Evolutionary conservation across 2,797 vertebrate species (phyloP), one percentile per base, ranked within the genome.

Genomic region (Takifugu rubripes): DNA sequence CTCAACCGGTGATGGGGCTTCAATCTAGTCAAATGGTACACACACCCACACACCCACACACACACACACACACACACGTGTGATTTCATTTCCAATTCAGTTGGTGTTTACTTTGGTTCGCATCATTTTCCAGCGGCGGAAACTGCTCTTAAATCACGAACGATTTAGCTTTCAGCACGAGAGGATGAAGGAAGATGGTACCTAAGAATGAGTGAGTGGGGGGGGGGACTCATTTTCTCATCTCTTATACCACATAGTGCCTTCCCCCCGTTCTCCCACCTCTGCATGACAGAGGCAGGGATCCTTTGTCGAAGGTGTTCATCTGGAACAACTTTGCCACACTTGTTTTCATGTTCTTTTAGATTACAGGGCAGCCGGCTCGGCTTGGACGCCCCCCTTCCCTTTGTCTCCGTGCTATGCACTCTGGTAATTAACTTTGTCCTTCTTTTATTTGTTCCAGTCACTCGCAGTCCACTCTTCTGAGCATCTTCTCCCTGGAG

Each of bases 391-490:
- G 94, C 44, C 44, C 44, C 17, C 17, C n/a, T 91, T 92, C 87
- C 93, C 93, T 98, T 96, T 99, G 95, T 98, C 94, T 96, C 93
- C 91, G 89, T 93, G 93, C 93, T 86, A 93, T 95, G 93, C 94
- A 93, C 95, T 97, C 93, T 96, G 95, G 96, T 98, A 99, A 99
- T 99, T 99, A 98, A 99, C 96, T 99, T 98, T 98, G 97, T 99
- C 96, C 95, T 97, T 94, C 96, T 98, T 98, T 98, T 98, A 98
- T 99, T 98, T 98, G 95, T 99, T 99, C 92, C 97, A 99, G 97
- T 97, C 97, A 98, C 95, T 98, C 95, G 94, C 94, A 96, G 95
- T 98, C 97, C 94, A 98, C 96, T 97, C 96, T 98, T 95, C 95
- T 97, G 96, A 99, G 96, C 96, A 97, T 99, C 97, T 98, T 99